Base-by-base conservation (phyloP, 2,888 invertebrate genomes). In the Exocentrus adspersus region DNA sequence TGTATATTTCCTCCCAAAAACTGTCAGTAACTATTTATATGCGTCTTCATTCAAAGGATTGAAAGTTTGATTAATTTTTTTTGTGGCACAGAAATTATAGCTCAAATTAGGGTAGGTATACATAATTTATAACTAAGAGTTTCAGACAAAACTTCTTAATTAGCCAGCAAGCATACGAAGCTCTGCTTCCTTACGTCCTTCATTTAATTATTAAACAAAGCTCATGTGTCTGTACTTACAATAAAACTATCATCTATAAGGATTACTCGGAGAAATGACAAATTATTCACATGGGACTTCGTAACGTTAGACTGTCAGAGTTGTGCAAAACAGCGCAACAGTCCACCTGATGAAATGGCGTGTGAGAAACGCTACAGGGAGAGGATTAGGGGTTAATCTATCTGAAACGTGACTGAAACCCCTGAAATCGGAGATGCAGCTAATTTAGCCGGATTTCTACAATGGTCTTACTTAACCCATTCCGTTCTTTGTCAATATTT, bases 371-470 rank as follows among this genome's bases (percentile, higher is more conserved):
- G 46, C 32, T 30, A 32, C 42, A 46, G 57, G 46, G 30, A 57
- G 56, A 54, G 57, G 57, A 45, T 46, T 57, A 46, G 46, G 30
- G 32, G 30, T 32, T 57, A 57, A 57, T 57, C 57, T 46, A 46
- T 46, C 32, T 46, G 46, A 57, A 57, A 57, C 57, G 57, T 57
- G 57, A 57, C 57, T 57, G 57, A 57, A 57, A 46, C 57, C 57
- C 14, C 57, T 45, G 57, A 57, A 57, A 57, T 46, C 57, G 57
- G 57, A 57, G 57, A 57, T 57, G 42, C 30, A 46, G 46, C 57
- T 57, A 57, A 57, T 57, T 57, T 57, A 45, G 42, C 57, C 17
- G 20, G 46, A 12, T 46, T 54, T 46, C 28, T 57, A 57, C 57
- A 16, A 24, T 17, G 12, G 57, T 57, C 45, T 57, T 57, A 57